Base-by-base conservation (phyloP, 2,888 invertebrate genomes). In the Trissoscelio sp. region DNA sequence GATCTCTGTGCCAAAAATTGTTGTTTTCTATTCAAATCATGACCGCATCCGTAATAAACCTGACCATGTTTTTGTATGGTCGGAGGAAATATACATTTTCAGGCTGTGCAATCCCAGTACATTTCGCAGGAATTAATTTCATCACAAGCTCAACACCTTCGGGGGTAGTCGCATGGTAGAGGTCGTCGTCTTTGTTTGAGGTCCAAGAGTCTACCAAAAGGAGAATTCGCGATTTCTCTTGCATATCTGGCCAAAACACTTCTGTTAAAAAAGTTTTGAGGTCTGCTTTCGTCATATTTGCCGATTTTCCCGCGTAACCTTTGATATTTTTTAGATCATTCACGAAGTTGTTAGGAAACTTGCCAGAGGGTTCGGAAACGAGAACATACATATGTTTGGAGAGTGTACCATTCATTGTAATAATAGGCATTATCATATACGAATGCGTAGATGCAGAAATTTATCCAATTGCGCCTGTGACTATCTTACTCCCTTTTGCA, bases 1-100 rank as follows among this genome's bases (percentile, higher is more conserved):
- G 6, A 34, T 64, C 37, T 48, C 48, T 31, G n/a, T 64, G 48
- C 64, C 46, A 64, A 7, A 64, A 12, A 62, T 62, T 62, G 24
- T 46, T 62, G 14, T 62, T 6, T 28, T 3, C 31, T 3, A 18
- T 42, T 34, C 18, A 28, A 5, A 11, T 34, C 46, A 48, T n/a
- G 5, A 48, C 28, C 5, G 64, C 18, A 16, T 64, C 48, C 0
- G 48, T 64, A 34, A 64, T 48, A 24, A 48, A 64, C 18, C 34
- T 64, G 1, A 64, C 34, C 28, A 48, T 48, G 34, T 64, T 64
- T 42, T 64, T 64, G 11, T 34, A 64, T 16, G 48, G 46, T 18
- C 64, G 2, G 20, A 64, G 48, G 12, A 64, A 64, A 22, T 18
- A 64, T 9, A 64, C 64, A 20, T 64, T 48, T 16, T 16, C 34